Base-by-base conservation (phyloP, 2,888 invertebrate species). In the Lithophane socia region DNA sequence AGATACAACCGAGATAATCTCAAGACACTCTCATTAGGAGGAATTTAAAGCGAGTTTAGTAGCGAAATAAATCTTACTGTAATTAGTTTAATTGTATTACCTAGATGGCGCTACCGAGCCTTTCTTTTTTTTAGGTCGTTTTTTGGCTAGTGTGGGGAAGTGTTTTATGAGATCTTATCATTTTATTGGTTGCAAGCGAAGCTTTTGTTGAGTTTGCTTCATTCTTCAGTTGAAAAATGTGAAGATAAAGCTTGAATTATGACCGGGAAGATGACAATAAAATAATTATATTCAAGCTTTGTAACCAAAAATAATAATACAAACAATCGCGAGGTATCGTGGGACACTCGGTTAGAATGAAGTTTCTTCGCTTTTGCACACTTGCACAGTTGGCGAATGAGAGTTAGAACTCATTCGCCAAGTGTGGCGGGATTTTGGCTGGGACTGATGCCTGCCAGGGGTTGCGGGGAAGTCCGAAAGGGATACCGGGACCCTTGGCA, bases 41-140 rank as follows among this genome's bases (percentile, higher is more conserved):
- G 72, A 88, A 84, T 86, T 87, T 84, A 78, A 87, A 87, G 75
- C 70, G 66, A 80, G 74, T 80, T 88, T 86, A 88, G 76, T 81
- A 81, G 75, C 72, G 68, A 73, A 81, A 88, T 88, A 87, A 88
- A 87, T 88, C 86, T 84, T 42, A 13, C 24, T 13, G 82, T 85
- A 87, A 87, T 88, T 87, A 87, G 85, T 85, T 81, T 75, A 85
- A 85, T 82, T 75, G 79, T 70, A 66, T 75, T 80, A 76, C 73
- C 83, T 79, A 84, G 82, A 82, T 80, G 79, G 78, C 75, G 84
- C 70, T 80, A 56, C 56, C 72, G 63, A 83, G 64, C 61, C 67
- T 65, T 71, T 29, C n/a, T 66, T 85, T 80, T 29, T 49, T 79
- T 63, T 21, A 7, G 24, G n/a, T 49, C 16, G 18, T 54, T 68